Percentiles rank a stretch among this genome's conserved stretches.
Evolutionary conservation across 1,140 invertebrate genomes (phyloP).

Genomic region (Belonocnema kinseyi): DNA sequence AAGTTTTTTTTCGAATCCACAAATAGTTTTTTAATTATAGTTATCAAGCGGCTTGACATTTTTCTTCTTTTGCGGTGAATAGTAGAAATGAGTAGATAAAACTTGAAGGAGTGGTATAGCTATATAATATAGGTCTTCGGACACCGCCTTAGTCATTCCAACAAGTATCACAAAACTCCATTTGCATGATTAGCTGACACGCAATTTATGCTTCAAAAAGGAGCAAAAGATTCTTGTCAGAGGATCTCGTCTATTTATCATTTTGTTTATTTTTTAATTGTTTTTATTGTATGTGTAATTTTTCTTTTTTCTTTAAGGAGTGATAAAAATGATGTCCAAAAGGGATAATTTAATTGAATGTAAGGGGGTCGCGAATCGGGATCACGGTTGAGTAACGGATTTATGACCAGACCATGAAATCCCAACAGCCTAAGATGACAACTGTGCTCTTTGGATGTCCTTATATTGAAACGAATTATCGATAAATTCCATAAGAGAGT

Average conservation of each 20-base stretch:
- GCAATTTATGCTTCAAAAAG: neutral
- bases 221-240: neutral
- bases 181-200: conserved; percentile 19
- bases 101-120: conserved; percentile 8
- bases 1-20: conserved; percentile 6
- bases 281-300: neutral
- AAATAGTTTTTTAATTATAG: conserved; percentile 24
- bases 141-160: conserved; percentile 26
- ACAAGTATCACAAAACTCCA: conserved; percentile 26
- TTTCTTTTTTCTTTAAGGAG: neutral
- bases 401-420: conserved; percentile 54
- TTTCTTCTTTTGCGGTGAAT: conserved; percentile 2
- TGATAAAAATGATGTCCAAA: conserved; percentile 6
- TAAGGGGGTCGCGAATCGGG: conserved; percentile 60
- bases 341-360: conserved; percentile 49
- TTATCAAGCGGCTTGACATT: conserved; percentile 15
- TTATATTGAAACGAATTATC: conserved; percentile 62
- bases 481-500: conserved; percentile 64
- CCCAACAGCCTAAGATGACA: conserved; percentile 45
- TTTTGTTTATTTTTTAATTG: conserved; percentile 3
- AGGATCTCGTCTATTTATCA: neutral
- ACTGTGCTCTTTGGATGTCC: conserved; percentile 49
- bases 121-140: conserved; percentile 27
- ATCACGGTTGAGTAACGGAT: conserved; percentile 65
- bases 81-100: conserved; percentile 5